These are phyloP conservation scores for Stramonita haemastoma DNA, from an alignment of 2,888 invertebrate genomes.

Conservation along the genomic window DNA sequence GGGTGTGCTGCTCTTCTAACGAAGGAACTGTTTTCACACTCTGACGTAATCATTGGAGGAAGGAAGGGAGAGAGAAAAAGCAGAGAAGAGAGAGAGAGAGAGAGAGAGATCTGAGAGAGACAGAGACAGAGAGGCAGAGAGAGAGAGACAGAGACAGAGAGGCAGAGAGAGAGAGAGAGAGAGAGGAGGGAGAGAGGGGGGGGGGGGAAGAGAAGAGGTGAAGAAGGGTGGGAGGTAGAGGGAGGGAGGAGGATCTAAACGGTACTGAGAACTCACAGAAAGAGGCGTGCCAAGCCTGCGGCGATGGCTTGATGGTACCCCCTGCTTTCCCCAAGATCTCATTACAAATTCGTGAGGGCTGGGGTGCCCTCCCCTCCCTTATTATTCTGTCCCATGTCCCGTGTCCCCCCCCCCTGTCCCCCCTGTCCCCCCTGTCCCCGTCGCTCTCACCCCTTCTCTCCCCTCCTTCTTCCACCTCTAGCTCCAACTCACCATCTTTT, in stretches of 20 bases:
- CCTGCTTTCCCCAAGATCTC: too few species aligned
- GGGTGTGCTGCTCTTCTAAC: not conserved
- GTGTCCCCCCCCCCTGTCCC: too few species aligned
- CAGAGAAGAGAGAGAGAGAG: not conserved
- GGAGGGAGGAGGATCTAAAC: not conserved
- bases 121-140: not conserved
- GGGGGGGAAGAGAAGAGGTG: not conserved
- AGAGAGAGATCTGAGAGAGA: not conserved
- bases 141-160: not conserved
- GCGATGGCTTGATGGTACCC: too few species aligned
- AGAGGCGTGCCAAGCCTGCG: too few species aligned
- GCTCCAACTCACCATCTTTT: too few species aligned
- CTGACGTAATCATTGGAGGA: too few species aligned
- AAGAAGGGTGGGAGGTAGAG: not conserved
- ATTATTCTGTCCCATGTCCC: too few species aligned
- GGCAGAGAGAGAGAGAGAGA: slow-evolving; percentile 4
- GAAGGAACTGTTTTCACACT: not conserved
- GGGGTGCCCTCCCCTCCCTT: too few species aligned
- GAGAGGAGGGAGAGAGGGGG: not conserved
- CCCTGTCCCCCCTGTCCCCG: too few species aligned
- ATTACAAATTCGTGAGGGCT: too few species aligned
- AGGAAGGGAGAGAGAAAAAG: not conserved
- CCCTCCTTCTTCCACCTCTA: too few species aligned
- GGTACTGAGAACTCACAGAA: not conserved
- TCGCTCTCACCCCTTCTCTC: too few species aligned